Evolutionary conservation across 2,888 invertebrate genomes (phyloP), one percentile per base, ranked within the genome.

Genomic region (Platycheirus albimanus): DNA sequence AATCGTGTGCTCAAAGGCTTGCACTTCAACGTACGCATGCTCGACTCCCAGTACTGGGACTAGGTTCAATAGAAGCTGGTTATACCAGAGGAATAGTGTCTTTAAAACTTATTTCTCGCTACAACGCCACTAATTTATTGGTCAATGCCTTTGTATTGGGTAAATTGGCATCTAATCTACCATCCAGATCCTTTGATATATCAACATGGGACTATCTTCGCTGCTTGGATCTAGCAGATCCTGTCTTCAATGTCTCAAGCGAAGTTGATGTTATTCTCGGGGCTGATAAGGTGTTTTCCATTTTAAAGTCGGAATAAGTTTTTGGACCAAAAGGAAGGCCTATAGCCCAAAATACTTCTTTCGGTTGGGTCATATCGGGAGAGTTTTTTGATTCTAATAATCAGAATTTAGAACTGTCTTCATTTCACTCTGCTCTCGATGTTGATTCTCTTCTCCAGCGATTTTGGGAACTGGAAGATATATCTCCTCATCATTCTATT

Each of bases 301-400:
- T 85, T 13, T 58, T 64, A 8, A 74, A 41, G 11, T 54, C 78
- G 3, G 72, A 81, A 56, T 56, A 56, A 15, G 15, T 74, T 20
- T n/a, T 51, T 33, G 43, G 61, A 17, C 61, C 47, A 2, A 33
- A 45, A 13, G 36, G 45, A 11, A 24, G 49, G 17, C 77, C 72
- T 17, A 45, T 69, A 24, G 81, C 78, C 6, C 47, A 84, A 43
- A 67, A 81, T 8, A 83, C 67, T 19, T 54, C 77, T 2, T 77
- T 81, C 54, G 79, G 84, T 28, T 85, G 84, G 84, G 80, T 79
- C 0, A 76, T 79, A 8, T 28, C 66, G 10, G 79, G 78, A 36
- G 71, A 75, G 11, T 33, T 66, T n/a, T 7, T 8, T 49, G 20
- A 45, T n/a, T 36, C 41, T 51, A 13, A 24, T 13, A 13, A 10